phyloP scores from a whole-genome alignment of 1,140 invertebrate species.

The Nephila pilipes region DNA sequence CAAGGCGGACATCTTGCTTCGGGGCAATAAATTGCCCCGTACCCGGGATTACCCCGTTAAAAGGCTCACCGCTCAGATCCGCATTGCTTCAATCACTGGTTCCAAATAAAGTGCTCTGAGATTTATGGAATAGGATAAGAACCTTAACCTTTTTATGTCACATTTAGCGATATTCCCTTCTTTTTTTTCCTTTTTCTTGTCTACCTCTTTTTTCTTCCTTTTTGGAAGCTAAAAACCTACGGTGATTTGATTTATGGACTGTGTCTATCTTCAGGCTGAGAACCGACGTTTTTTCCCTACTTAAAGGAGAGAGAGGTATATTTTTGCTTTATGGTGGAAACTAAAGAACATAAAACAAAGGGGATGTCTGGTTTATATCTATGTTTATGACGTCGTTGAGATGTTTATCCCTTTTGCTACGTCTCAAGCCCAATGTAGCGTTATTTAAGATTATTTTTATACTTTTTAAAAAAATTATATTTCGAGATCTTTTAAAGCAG shows the following conservation, averaged over 20 bases:
- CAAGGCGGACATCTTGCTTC: conserved; percentile 67
- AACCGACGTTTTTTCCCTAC: conserved; percentile 35
- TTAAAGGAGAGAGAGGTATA: conserved; percentile 37
- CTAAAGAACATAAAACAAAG: conserved; percentile 72
- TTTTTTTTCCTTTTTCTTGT: conserved; percentile 1
- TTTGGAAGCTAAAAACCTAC: conserved; percentile 63
- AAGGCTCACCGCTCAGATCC: conserved; percentile 57
- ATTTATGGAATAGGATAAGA: conserved; percentile 74
- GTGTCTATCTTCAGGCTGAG: conserved; percentile 57
- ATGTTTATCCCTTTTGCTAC: conserved; percentile 58
- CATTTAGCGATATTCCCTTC: conserved; percentile 71
- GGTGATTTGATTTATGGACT: conserved; percentile 70
- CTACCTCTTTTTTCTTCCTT: neutral
- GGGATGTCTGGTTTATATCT: conserved; percentile 74
- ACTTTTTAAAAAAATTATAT: neutral
- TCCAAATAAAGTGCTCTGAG: conserved; percentile 72
- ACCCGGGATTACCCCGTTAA: conserved; percentile 66
- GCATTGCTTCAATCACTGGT: conserved; percentile 67
- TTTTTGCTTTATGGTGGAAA: conserved; percentile 74
- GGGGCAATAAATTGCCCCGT: conserved; percentile 62
- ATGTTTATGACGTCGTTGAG: conserved; percentile 74
- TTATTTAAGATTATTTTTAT: conserved; percentile 24
- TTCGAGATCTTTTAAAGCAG: neutral
- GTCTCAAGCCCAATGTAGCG: conserved; percentile 21
- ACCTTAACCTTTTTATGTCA: conserved; percentile 75